Evolutionary conservation across 2,797 vertebrate species (phyloP).

Genomic region (Poeciliopsis infans): DNA sequence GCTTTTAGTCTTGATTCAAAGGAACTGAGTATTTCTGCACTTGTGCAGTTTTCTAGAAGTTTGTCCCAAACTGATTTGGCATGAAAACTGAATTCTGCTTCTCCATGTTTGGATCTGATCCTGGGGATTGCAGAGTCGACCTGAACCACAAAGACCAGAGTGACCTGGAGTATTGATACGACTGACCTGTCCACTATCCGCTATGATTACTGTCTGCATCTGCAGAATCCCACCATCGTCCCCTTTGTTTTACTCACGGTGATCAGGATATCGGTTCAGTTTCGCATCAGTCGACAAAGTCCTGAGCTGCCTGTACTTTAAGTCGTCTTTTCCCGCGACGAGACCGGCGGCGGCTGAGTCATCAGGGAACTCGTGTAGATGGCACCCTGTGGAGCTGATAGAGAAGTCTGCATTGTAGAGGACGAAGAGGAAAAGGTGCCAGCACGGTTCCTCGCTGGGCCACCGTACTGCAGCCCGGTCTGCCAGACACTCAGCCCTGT

Average conservation of each 20-base stretch:
- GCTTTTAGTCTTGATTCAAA: neutral
- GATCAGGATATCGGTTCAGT: neutral
- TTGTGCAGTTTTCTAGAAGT: neutral
- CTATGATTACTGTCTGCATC: neutral
- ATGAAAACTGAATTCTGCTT: neutral
- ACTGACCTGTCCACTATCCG: neutral
- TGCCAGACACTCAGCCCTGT: neutral
- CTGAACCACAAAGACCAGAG: neutral
- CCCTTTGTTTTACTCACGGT: neutral
- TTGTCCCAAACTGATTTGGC: neutral
- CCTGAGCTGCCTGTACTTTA: neutral
- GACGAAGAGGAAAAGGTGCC: neutral
- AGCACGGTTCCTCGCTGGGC: neutral
- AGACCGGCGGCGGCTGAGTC: neutral
- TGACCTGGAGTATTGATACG: neutral
- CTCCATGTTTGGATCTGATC: neutral
- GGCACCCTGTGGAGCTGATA: neutral
- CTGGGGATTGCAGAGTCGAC: neutral
- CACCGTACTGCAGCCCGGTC: neutral
- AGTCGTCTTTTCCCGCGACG: neutral
- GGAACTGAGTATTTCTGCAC: neutral
- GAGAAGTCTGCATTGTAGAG: neutral
- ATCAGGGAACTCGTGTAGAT: neutral
- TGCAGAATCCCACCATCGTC: neutral
- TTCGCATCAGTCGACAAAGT: neutral